These are phyloP conservation scores for Puntigrus tetrazona DNA, from an alignment of 2,113 vertebrate species.

Conservation along the genomic window DNA sequence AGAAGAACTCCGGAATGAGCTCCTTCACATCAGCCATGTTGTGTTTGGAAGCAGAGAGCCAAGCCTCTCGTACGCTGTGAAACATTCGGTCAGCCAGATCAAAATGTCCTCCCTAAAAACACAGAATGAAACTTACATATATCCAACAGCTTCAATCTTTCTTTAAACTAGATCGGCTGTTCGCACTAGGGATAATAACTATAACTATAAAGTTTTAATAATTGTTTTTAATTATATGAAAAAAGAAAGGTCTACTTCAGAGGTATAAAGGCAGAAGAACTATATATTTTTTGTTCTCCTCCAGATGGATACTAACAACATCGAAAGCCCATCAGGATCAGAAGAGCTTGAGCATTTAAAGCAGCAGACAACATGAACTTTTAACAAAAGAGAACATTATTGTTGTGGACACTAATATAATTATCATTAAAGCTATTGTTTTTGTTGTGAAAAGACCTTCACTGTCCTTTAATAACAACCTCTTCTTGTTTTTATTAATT, in stretches of 20 bases:
- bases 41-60: conserved; percentile 96
- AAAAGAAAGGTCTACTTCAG: not conserved
- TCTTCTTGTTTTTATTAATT: not conserved
- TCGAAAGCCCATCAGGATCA: not conserved
- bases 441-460: too few relatives aligned
- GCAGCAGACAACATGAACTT: not conserved
- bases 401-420: not conserved
- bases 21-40: conserved; percentile 99
- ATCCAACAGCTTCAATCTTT: not conserved
- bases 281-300: not conserved
- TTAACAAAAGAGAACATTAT: not conserved
- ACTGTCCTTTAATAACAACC: not conserved
- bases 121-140: conserved; percentile 6
- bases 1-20: conserved; percentile 98
- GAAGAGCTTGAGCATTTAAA: not conserved
- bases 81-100: conserved; percentile 99
- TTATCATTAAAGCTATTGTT: not conserved
- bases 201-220: not conserved
- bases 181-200: not conserved
- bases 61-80: conserved; percentile 95
- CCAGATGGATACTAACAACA: not conserved
- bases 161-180: not conserved
- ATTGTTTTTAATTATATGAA: not conserved
- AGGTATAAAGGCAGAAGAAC: not conserved
- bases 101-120: conserved; percentile 90